Conservation (phyloP, 2,888 invertebrate genomes). For the Agrotis clavis region DNA sequence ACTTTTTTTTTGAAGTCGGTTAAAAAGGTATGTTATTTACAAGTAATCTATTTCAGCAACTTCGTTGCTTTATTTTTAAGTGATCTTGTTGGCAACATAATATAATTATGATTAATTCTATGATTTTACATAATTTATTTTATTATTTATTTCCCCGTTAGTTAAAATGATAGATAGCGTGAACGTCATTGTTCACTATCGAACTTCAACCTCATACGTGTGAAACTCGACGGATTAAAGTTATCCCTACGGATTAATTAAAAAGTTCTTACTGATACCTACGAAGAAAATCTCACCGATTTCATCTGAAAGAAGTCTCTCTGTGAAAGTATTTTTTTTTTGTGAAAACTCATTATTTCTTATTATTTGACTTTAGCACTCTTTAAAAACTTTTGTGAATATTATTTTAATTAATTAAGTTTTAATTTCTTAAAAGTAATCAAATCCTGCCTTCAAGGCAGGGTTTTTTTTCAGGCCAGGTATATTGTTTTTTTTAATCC, state of each 20-base stretch:
- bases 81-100: no score
- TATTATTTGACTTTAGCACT: conserved; percentile 67
- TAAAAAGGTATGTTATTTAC: no score
- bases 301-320: conserved; percentile 66
- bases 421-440: conserved; percentile 7
- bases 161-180: no score
- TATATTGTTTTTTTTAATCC: no score
- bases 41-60: no score
- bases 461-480: no score
- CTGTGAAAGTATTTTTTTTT: conserved; percentile 70
- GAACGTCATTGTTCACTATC: conserved; percentile 18
- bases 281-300: conserved; percentile 67
- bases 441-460: no score
- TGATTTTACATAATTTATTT: no score
- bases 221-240: conserved; percentile 50
- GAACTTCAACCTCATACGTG: conserved; percentile 32
- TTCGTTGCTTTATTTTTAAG: no score
- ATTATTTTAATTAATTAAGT: not conserved
- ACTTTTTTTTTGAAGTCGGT: no score
- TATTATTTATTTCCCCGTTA: no score
- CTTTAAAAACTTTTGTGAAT: conserved; percentile 28
- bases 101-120: no score
- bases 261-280: conserved; percentile 71
- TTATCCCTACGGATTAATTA: conserved; percentile 67
- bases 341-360: conserved; percentile 71